Percentiles rank a stretch among this genome's conserved stretches.
Evolutionary conservation across 2,888 invertebrate species (phyloP).

Genomic region (Agonopterix heracliana): DNA sequence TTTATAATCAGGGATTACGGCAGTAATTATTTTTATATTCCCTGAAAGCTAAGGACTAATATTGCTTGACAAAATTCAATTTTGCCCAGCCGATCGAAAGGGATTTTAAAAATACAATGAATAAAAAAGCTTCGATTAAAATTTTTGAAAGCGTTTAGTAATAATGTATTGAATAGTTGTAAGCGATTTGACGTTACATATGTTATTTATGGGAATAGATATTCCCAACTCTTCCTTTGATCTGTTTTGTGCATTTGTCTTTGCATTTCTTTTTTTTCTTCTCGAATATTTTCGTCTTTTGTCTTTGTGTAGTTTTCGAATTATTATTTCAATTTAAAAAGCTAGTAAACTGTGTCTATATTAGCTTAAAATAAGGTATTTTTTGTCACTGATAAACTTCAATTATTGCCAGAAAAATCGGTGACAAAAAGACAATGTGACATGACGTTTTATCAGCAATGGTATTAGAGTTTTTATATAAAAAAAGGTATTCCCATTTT

Average conservation of each 20-base stretch:
- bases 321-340: no score
- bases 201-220: constrained; percentile 3
- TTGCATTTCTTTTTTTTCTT: constrained; percentile 24
- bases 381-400: no score
- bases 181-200: constrained; percentile 22
- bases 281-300: constrained; percentile 30
- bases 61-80: no score
- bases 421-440: no score
- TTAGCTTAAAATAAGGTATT: background rate
- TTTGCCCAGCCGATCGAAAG: constrained; percentile 7
- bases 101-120: constrained; percentile 33
- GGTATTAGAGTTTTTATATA: background rate
- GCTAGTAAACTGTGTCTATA: no score
- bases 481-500: constrained; percentile 10
- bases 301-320: background rate
- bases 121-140: constrained; percentile 42
- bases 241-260: constrained; percentile 27
- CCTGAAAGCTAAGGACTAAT: no score
- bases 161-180: constrained; percentile 39
- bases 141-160: constrained; percentile 25
- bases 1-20: no score
- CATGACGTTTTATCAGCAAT: background rate
- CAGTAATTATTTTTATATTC: no score
- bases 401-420: no score
- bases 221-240: constrained; percentile 22